A percentile compares a stretch with the other conserved stretches of the same genome.
These are phyloP conservation scores for Acrocyrtus sp. DNA, from an alignment of 2,888 invertebrate genomes.

Conservation along the genomic window DNA sequence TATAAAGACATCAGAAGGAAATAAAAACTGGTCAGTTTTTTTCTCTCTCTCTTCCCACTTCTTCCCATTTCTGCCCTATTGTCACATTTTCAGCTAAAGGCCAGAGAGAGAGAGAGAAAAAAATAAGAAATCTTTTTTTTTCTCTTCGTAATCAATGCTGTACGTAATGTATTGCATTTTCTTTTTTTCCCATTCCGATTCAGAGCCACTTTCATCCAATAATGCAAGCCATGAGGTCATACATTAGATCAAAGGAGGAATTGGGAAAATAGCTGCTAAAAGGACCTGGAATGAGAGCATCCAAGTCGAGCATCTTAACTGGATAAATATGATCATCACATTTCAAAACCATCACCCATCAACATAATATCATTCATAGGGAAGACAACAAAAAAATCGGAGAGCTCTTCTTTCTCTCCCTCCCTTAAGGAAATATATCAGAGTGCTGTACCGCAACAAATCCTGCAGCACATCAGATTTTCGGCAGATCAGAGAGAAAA, in stretches of 20 bases:
- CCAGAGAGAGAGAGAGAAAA: too few species aligned
- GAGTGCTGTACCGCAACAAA: not conserved
- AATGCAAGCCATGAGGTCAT: not conserved
- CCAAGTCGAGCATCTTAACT: not conserved
- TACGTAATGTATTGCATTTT: too few species aligned
- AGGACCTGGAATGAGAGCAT: not conserved
- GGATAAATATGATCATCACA: slow-evolving; percentile 52
- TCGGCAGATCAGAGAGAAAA: slow-evolving; percentile 11
- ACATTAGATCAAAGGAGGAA: not conserved
- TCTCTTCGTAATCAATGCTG: too few species aligned
- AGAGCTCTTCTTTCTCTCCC: not conserved
- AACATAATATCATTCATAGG: slow-evolving; percentile 27
- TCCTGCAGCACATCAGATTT: slow-evolving; percentile 20
- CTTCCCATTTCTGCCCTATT: too few species aligned
- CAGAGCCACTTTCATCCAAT: too few species aligned
- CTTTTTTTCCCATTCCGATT: too few species aligned
- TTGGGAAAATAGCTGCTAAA: not conserved
- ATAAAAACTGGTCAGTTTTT: too few species aligned
- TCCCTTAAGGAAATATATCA: not conserved
- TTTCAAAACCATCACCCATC: slow-evolving; percentile 33
- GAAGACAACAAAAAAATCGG: not conserved
- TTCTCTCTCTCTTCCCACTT: too few species aligned
- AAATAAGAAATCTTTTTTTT: too few species aligned
- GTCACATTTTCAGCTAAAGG: too few species aligned
- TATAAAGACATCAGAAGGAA: too few species aligned